Base-by-base conservation (phyloP, 1,140 invertebrate genomes). In the Trachymyrmex septentrionalis region DNA sequence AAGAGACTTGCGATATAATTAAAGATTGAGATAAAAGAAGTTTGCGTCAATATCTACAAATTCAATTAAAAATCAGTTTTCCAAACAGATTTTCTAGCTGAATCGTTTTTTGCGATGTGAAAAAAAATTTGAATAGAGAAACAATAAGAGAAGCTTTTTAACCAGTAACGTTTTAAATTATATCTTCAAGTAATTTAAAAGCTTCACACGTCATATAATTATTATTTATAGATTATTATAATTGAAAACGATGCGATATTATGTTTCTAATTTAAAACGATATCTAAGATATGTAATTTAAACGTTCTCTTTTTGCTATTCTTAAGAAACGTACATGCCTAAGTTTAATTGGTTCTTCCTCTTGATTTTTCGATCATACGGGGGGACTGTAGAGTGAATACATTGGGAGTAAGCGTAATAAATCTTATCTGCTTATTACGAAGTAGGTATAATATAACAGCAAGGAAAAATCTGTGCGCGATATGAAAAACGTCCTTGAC, bases 401-500 rank as follows among this genome's bases (percentile, higher is more conserved):
- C 16, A 44, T 48, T 55, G 34, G 24, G 38, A 59, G 12, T 21
- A 1, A 50, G 38, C 55, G 69, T 24, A 34, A 61, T 73, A 48
- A 59, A 73, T 73, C 55, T 73, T 55, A 59, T 73, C 21, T 50
- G 16, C n/a, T 27, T 61, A 38, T 84, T 61, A 61, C 14, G 21
- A 61, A 84, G 38, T 84, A 34, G 63, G 27, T 82, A 34, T 44
- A 48, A 27, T 34, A 30, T 34, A 61, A 73, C 14, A 84, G 34
- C 55, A 63, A 34, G 21, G 53, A 61, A 61, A 55, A 66, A 16
- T 38, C 27, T 21, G 77, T 50, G 66, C n/a, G 34, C 21, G 21
- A 34, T 38, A 50, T 48, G 80, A 84, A 84, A 84, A 84, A 73
- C 55, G 38, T 61, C 38, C 67, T 84, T 84, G 85, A 66, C 66